phyloP scores from a whole-genome alignment of 2,888 invertebrate species.

The Diplazon laetatorius region DNA sequence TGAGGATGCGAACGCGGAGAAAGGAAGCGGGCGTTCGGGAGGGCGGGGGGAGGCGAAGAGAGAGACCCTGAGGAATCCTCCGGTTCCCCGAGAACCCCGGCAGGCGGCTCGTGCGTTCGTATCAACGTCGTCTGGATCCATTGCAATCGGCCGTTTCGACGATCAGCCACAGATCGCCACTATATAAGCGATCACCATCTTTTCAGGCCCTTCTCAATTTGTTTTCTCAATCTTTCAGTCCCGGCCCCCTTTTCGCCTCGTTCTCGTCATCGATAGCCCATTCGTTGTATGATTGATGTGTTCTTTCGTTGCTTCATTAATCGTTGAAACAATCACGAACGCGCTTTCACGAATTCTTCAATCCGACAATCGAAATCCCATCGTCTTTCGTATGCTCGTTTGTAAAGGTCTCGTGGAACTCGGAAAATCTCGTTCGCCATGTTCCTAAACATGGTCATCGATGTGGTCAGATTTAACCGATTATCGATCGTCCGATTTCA shows the following conservation, averaged over 20 bases:
- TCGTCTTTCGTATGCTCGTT: not conserved
- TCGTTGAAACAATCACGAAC: constrained; percentile 51
- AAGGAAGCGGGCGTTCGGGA: constrained; percentile 4
- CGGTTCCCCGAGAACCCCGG: constrained; percentile 17
- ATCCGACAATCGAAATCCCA: not conserved
- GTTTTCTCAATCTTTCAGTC: not conserved
- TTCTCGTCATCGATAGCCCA: constrained; percentile 63
- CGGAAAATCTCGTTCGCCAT: not conserved
- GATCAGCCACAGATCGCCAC: constrained; percentile 8
- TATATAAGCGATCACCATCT: not conserved
- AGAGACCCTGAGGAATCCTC: constrained; percentile 18
- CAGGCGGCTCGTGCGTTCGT: not conserved
- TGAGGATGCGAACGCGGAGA: constrained; percentile 1
- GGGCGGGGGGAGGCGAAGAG: constrained; percentile 15
- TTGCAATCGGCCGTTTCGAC: not conserved
- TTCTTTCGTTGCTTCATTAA: constrained; percentile 62
- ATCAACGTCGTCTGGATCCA: constrained; percentile 17
- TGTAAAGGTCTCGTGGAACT: constrained; percentile 4
- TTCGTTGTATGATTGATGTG: constrained; percentile 68
- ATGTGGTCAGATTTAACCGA: not conserved
- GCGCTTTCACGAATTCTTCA: not conserved
- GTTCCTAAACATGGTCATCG: constrained; percentile 30
- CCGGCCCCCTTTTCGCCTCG: not conserved
- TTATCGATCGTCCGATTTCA: constrained; percentile 32
- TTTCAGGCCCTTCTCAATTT: constrained; percentile 13